These are phyloP conservation scores for Ophraella communa DNA, from an alignment of 2,888 invertebrate species.

Conservation along the genomic window DNA sequence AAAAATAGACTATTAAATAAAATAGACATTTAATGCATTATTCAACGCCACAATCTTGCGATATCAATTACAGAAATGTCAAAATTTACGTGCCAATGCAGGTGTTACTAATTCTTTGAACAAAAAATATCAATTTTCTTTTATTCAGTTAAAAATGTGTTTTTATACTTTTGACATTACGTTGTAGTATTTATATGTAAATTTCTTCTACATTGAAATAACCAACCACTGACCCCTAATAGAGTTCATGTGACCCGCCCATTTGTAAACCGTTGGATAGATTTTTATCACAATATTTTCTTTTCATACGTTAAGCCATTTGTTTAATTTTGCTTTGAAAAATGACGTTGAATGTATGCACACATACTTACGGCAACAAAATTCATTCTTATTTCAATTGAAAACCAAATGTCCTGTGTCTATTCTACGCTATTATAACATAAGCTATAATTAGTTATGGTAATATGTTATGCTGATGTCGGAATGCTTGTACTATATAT, in stretches of 20 bases:
- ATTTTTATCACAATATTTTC: slow-evolving; percentile 14
- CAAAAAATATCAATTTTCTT: no score
- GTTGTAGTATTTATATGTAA: not conserved
- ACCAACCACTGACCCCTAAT: not conserved
- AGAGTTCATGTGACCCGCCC: not conserved
- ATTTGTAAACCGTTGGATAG: slow-evolving; percentile 7
- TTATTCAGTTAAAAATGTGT: no score
- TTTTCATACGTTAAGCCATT: slow-evolving; percentile 17
- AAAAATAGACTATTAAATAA: no score
- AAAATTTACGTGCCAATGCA: no score
- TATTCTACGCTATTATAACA: slow-evolving; percentile 16
- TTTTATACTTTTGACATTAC: no score
- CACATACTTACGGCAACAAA: slow-evolving; percentile 15
- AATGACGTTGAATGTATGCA: slow-evolving; percentile 13
- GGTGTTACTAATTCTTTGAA: no score
- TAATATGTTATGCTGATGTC: slow-evolving; percentile 18
- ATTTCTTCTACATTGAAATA: not conserved
- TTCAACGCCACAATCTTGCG: no score
- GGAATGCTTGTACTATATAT: slow-evolving; percentile 24
- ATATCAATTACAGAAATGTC: no score
- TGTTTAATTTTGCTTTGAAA: slow-evolving; percentile 19
- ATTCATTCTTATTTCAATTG: slow-evolving; percentile 21
- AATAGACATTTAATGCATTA: no score
- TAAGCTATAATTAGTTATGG: slow-evolving; percentile 23
- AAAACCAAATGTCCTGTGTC: slow-evolving; percentile 19